Conservation (phyloP, 2,797 vertebrate genomes). For the Sus cebifrons region DNA sequence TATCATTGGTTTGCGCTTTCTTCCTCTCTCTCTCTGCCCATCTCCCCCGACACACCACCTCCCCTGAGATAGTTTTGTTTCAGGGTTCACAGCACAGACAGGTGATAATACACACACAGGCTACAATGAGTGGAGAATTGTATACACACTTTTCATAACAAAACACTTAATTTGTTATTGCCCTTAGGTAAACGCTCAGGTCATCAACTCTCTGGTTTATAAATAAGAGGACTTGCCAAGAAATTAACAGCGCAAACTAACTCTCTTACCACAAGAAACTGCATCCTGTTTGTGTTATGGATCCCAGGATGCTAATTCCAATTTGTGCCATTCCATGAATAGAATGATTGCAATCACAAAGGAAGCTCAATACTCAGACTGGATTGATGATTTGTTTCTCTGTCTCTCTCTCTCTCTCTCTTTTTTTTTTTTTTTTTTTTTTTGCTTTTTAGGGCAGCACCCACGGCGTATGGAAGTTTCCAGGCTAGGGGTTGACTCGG, state of each 20-base stretch:
- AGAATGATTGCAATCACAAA: neutral
- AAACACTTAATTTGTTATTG: neutral
- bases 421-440: too few relatives aligned
- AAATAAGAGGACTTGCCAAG: neutral
- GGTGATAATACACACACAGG: neutral
- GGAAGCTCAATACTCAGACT: neutral
- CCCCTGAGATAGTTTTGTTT: neutral
- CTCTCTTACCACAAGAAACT: too few relatives aligned
- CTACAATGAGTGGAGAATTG: neutral
- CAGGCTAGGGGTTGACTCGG: too few relatives aligned
- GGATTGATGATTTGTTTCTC: too few relatives aligned
- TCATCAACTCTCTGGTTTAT: neutral
- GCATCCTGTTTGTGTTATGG: neutral
- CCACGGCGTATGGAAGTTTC: too few relatives aligned
- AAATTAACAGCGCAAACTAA: neutral
- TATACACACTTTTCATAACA: neutral
- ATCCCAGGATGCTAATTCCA: neutral
- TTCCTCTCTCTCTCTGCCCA: too few relatives aligned
- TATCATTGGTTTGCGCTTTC: neutral
- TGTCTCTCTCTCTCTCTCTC: too few relatives aligned
- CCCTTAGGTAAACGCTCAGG: neutral
- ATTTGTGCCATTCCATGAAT: neutral
- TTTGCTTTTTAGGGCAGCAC: too few relatives aligned
- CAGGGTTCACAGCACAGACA: fast-evolving
- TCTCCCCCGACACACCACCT: too few relatives aligned